phyloP scores from a whole-genome alignment of 2,888 invertebrate genomes.

The Leptopilina syphax region DNA sequence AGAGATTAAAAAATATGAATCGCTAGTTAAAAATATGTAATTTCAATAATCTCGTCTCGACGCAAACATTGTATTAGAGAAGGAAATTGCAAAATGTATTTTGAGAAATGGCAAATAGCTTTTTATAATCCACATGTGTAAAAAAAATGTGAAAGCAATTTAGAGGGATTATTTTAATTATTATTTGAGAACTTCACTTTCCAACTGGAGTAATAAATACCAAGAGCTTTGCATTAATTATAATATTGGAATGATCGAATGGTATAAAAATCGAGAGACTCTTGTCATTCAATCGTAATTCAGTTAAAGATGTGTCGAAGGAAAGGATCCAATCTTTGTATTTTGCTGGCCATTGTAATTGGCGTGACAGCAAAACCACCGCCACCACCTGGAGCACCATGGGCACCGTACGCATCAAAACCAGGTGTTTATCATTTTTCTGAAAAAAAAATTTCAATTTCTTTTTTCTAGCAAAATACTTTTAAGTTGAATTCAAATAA shows the following conservation, averaged over 20 bases:
- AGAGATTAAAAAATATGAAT: background rate
- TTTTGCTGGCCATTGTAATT: slow-evolving; percentile 57
- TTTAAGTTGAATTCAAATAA: no score
- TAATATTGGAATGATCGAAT: slow-evolving; percentile 42
- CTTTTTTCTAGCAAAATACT: no score
- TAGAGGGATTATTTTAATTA: slow-evolving; percentile 61
- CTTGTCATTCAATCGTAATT: slow-evolving; percentile 46
- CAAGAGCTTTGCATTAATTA: slow-evolving; percentile 60
- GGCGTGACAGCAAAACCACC: slow-evolving; percentile 56
- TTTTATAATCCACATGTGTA: slow-evolving; percentile 67
- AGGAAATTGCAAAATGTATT: slow-evolving; percentile 56
- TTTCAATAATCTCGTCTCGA: slow-evolving; percentile 1
- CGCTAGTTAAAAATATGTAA: background rate
- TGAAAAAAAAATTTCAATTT: no score
- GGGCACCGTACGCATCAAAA: slow-evolving; percentile 57
- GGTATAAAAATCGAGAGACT: slow-evolving; percentile 62
- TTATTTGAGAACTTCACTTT: slow-evolving; percentile 42
- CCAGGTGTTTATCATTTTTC: slow-evolving; percentile 50
- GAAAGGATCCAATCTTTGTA: slow-evolving; percentile 57
- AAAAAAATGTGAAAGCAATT: slow-evolving; percentile 42
- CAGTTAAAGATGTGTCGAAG: slow-evolving; percentile 61
- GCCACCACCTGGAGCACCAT: slow-evolving; percentile 61
- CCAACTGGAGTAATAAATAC: slow-evolving; percentile 50
- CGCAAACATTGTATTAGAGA: slow-evolving; percentile 44
- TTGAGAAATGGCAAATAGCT: slow-evolving; percentile 50